Conservation (phyloP, 2,113 vertebrate genomes). For the Oryctolagus cuniculus region DNA sequence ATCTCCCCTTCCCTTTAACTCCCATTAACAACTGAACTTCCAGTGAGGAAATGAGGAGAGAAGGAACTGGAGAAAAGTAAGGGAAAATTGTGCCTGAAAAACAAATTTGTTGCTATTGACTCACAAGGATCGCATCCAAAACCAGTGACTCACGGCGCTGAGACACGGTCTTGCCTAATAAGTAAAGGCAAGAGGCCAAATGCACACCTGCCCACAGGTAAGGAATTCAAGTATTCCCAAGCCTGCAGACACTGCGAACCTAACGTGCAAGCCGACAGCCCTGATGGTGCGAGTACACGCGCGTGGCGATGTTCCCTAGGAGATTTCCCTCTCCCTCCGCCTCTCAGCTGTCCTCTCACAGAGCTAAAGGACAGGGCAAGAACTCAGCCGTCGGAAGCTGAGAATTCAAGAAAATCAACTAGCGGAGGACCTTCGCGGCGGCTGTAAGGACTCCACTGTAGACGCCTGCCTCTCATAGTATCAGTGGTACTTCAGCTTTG, state of each 20-base stretch:
- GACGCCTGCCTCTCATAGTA: too few relatives aligned
- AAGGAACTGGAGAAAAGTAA: background rate
- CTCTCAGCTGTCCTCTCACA: background rate
- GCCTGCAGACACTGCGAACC: slow-evolving; percentile 31
- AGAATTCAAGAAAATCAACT: background rate
- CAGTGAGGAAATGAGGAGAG: background rate
- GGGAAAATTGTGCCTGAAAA: slow-evolving; percentile 31
- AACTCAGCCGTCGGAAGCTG: background rate
- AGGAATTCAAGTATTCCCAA: slow-evolving; percentile 67
- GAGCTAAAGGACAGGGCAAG: background rate
- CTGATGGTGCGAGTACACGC: slow-evolving; percentile 40
- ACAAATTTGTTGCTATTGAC: slow-evolving; percentile 65
- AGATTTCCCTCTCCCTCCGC: background rate
- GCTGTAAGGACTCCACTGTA: too few relatives aligned
- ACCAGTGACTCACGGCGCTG: slow-evolving; percentile 61
- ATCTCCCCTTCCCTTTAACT: slow-evolving; percentile 17
- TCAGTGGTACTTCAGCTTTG: slow-evolving; percentile 45
- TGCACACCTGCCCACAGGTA: slow-evolving; percentile 61
- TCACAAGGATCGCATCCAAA: slow-evolving; percentile 62
- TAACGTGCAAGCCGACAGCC: background rate
- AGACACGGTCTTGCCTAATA: slow-evolving; percentile 39
- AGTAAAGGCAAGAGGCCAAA: slow-evolving; percentile 72
- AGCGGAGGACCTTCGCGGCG: too few relatives aligned
- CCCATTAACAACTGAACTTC: slow-evolving; percentile 56
- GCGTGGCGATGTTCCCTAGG: slow-evolving; percentile 9